These are phyloP conservation scores for Plectrocnemia conspersa DNA, from an alignment of 1,140 invertebrate genomes.

Conservation along the genomic window DNA sequence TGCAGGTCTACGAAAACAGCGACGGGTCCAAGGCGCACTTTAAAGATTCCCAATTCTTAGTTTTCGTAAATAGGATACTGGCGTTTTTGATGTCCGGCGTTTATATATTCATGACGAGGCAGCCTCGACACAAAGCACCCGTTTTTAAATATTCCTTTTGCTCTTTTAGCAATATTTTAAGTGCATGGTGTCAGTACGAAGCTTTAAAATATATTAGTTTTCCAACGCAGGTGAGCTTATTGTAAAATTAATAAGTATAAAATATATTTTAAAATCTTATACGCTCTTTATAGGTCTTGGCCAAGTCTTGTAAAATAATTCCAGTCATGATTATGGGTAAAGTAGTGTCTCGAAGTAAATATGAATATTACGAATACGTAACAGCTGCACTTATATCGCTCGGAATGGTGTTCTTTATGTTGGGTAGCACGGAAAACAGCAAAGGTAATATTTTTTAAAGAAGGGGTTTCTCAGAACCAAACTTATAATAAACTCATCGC, in stretches of 20 bases:
- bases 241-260: slow-evolving; percentile 1
- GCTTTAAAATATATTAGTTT: slow-evolving; percentile 98
- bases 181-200: slow-evolving; percentile 99
- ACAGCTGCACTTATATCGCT: slow-evolving; percentile 85
- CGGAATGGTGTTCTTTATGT: slow-evolving; percentile 89
- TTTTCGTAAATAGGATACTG: slow-evolving; percentile 88
- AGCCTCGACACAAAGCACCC: slow-evolving; percentile 74
- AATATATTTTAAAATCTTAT: slow-evolving; percentile 1
- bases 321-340: slow-evolving; percentile 99
- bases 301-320: slow-evolving; percentile 92
- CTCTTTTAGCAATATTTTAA: slow-evolving; percentile 96
- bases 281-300: slow-evolving; percentile 65
- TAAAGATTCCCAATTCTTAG: slow-evolving; percentile 90
- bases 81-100: slow-evolving; percentile 72
- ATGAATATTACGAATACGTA: slow-evolving; percentile 90
- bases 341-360: slow-evolving; percentile 81
- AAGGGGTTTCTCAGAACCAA: too few species aligned
- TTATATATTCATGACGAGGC: slow-evolving; percentile 54
- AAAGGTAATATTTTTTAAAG: slow-evolving; percentile 49
- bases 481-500: slow-evolving; percentile 7
- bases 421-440: slow-evolving; percentile 59
- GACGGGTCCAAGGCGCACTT: slow-evolving; percentile 66
- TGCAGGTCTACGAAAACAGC: slow-evolving; percentile 62
- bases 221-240: slow-evolving; percentile 77
- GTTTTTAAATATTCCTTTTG: slow-evolving; percentile 96